Evolutionary conservation across 2,797 vertebrate genomes (phyloP).

Genomic region (Manis crassicaudata): DNA sequence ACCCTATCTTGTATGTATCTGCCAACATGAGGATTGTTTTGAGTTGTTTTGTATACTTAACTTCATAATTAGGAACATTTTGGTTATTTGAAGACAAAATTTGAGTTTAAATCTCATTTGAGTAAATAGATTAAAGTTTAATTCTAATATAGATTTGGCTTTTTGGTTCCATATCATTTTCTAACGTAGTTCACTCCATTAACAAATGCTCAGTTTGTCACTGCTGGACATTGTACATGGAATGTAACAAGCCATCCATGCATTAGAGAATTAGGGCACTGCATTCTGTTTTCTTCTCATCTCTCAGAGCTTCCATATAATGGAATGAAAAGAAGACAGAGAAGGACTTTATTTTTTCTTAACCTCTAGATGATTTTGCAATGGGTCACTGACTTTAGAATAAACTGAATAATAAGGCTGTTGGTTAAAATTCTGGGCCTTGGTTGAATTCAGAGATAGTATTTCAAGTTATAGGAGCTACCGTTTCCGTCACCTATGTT

Average conservation of each 20-base stretch:
- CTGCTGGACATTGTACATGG: neutral
- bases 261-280: neutral
- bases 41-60: slow-evolving; percentile 55
- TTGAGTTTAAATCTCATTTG: slow-evolving; percentile 47
- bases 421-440: slow-evolving; percentile 2
- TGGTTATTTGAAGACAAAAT: slow-evolving; percentile 12
- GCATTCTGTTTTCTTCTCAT: neutral
- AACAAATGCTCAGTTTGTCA: neutral
- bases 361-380: neutral
- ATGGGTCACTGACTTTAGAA: neutral
- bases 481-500: slow-evolving; percentile 5
- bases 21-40: slow-evolving; percentile 39
- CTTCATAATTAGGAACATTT: slow-evolving; percentile 51
- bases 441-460: slow-evolving; percentile 25
- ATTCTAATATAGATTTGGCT: slow-evolving; percentile 23
- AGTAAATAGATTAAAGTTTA: slow-evolving; percentile 9
- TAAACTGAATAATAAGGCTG: neutral
- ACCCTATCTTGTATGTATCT: slow-evolving; percentile 40
- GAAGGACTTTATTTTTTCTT: neutral
- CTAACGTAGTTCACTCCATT: neutral
- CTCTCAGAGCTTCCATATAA: neutral
- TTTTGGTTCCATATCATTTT: slow-evolving; percentile 3
- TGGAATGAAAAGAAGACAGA: neutral
- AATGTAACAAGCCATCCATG: neutral
- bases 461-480: slow-evolving; percentile 7